Conservation (phyloP, 1,140 invertebrate genomes). For the Homalodisca vitripennis region DNA sequence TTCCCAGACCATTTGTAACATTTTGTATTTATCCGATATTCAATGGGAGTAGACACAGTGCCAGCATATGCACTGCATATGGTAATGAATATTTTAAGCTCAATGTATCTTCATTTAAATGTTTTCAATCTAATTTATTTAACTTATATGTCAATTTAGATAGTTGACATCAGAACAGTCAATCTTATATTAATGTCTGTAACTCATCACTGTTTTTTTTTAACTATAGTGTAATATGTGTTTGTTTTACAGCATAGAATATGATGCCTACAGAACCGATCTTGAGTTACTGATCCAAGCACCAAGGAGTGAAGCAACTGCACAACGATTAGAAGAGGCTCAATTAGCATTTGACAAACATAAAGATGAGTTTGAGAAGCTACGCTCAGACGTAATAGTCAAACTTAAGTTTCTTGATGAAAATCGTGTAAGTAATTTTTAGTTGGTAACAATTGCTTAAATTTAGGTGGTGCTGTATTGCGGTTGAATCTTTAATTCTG, state of each 20-base stretch:
- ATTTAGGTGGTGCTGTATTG: too few relatives aligned
- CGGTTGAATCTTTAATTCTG: too few relatives aligned
- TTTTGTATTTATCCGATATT: too few relatives aligned
- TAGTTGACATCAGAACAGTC: too few relatives aligned
- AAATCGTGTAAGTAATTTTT: conserved; percentile 88
- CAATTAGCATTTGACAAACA: conserved; percentile 80
- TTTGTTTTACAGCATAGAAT: conserved; percentile 75
- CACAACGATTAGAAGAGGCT: conserved; percentile 70
- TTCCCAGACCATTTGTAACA: too few relatives aligned
- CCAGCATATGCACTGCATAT: too few relatives aligned
- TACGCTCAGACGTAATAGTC: conserved; percentile 88
- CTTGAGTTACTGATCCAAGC: conserved; percentile 73
- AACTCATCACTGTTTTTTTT: not conserved
- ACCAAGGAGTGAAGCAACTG: conserved; percentile 59
- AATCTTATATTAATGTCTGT: not conserved
- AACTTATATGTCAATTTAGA: too few relatives aligned
- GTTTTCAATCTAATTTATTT: too few relatives aligned
- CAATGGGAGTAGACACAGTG: too few relatives aligned
- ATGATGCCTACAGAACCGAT: conserved; percentile 95
- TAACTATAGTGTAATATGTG: not conserved
- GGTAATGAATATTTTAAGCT: too few relatives aligned
- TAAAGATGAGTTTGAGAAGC: conserved; percentile 86
- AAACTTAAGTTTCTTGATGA: conserved; percentile 96
- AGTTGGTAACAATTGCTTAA: too few relatives aligned
- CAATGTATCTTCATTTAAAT: too few relatives aligned